Percentiles rank a stretch among this genome's conserved stretches.
phyloP scores from a whole-genome alignment of 2,888 invertebrate species.

The Abrostola tripartita region DNA sequence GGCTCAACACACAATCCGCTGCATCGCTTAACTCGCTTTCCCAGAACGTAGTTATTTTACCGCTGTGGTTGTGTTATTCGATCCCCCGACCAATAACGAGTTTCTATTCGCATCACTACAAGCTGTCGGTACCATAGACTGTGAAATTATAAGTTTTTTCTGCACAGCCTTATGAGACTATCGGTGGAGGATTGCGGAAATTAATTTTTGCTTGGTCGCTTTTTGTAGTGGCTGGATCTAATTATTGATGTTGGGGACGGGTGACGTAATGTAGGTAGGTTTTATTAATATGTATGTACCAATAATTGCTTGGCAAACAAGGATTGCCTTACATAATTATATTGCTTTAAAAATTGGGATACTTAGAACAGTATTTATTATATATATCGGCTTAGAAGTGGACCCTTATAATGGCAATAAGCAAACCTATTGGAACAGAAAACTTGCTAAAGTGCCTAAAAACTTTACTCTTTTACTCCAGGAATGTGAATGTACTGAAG shows the following conservation, averaged over 20 bases:
- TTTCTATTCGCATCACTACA: conserved; percentile 53
- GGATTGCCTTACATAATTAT: too few species aligned
- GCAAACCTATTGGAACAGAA: too few species aligned
- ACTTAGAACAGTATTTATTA: too few species aligned
- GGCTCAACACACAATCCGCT: conserved; percentile 31
- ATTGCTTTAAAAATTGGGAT: too few species aligned
- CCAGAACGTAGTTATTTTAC: conserved; percentile 45
- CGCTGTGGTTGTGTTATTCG: conserved; percentile 48
- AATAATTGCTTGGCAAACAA: too few species aligned
- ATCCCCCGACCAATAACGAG: conserved; percentile 55
- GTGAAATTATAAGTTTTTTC: conserved; percentile 48
- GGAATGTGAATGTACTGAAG: too few species aligned
- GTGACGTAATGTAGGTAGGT: background rate
- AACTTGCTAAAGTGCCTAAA: too few species aligned
- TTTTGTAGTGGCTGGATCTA: conserved; percentile 6
- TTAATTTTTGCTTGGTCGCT: conserved; percentile 20
- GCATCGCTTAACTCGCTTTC: conserved; percentile 37
- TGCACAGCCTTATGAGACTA: conserved; percentile 31
- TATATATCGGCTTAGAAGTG: too few species aligned
- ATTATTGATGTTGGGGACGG: conserved; percentile 24
- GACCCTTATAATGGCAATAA: too few species aligned
- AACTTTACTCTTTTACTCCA: too few species aligned
- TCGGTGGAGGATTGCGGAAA: conserved; percentile 31
- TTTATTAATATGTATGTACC: background rate
- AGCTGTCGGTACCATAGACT: conserved; percentile 45